Evolutionary conservation across 2,113 vertebrate genomes (phyloP), one percentile per base, ranked within the genome.

Genomic region (Pampusana beccarii): DNA sequence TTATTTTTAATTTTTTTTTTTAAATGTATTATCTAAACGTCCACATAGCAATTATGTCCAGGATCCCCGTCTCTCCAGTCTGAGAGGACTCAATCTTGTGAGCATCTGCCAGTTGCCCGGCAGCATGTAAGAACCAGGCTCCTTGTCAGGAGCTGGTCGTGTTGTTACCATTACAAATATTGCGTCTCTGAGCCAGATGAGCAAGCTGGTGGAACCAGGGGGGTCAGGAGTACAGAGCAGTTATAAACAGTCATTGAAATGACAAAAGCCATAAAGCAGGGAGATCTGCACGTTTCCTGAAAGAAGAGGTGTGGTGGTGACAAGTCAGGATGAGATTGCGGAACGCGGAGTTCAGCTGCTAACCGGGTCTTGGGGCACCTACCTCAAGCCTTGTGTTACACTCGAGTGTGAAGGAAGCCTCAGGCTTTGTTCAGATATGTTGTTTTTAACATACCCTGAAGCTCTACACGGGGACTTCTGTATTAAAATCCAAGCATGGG

Each of bases 11-110:
- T 38, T 38, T 38, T 40, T 40, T 40, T 40, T 40, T 44, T 18
- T 16, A 18, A 46, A 21, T 0, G 0, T 1, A 3, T 26, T 6
- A 10, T 26, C 48, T 83, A 10, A n/a, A 3, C 24, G 48, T 16
- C 33, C 36, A 3, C 2, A 19, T 23, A 31, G 64, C 53, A 61
- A 0, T 60, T 25, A 5, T 0, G 2, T 38, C 71, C 23, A 33
- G 56, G 42, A 24, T 51, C 34, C 20, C 10, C 21, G 19, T 34
- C 56, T 93, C 33, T 24, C 50, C 40, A 33, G 25, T 17, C 44
- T n/a, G 16, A 23, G 84, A 60, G 25, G 3, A n/a, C 29, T 60
- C 40, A 4, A 2, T 53, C 11, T 48, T 4, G 0, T 42, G 13
- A 81, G 24, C 24, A 7, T 17, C 65, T 57, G 14, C 36, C 31